Conservation (phyloP, 2,888 invertebrate species). For the Hartigia nigra region DNA sequence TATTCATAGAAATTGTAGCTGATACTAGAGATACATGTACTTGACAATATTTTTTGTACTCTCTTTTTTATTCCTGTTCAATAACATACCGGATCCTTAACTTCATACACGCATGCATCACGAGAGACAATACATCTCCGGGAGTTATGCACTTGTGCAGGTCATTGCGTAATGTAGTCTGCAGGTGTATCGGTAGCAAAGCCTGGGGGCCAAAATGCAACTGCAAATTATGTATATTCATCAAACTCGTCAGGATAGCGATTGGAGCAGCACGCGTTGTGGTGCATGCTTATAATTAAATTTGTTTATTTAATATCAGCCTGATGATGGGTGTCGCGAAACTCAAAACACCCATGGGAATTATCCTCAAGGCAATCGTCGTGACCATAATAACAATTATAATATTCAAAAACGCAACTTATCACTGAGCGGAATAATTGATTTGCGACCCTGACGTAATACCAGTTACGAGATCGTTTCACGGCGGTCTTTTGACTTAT, state of each 20-base stretch:
- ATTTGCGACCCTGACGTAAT: neutral
- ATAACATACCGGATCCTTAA: neutral
- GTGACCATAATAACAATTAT: neutral
- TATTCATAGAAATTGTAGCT: neutral
- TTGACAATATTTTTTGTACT: neutral
- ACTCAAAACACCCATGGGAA: neutral
- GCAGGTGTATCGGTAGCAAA: neutral
- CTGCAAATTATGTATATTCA: neutral
- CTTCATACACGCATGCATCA: neutral
- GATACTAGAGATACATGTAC: neutral
- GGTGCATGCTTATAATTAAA: neutral
- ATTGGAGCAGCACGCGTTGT: neutral
- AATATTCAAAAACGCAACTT: neutral
- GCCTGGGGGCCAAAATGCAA: neutral
- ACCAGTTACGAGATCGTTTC: neutral
- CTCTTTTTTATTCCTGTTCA: neutral
- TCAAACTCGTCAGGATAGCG: neutral
- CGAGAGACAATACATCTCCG: neutral
- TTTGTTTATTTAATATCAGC: neutral
- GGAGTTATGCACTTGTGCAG: neutral
- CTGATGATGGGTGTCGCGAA: neutral
- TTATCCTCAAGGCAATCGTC: neutral
- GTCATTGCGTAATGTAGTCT: neutral
- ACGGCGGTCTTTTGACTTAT: neutral
- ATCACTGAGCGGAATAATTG: neutral